Percentiles rank a stretch among this genome's conserved stretches.
phyloP scores from a whole-genome alignment of 2,113 vertebrate genomes.

The Hydrolagus affinis region DNA sequence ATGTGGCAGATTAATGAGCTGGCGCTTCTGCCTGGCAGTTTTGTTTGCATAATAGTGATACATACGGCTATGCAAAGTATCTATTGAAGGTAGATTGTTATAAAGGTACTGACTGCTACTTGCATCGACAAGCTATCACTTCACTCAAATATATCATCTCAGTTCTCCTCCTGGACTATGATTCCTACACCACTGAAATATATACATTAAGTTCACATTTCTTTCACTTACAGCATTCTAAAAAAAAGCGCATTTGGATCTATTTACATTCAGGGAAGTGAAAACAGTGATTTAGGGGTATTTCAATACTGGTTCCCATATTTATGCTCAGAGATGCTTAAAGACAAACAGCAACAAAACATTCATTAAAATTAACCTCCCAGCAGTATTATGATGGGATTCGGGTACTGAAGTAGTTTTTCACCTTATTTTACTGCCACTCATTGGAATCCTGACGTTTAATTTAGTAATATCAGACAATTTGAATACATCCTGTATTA shows the following conservation, averaged over 20 bases:
- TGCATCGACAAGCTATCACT: neutral
- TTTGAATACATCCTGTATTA: too few relatives aligned
- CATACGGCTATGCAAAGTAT: neutral
- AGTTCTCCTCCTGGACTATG: neutral
- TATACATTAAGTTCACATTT: neutral
- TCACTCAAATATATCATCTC: neutral
- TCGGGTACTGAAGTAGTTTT: neutral
- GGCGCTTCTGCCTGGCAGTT: slow-evolving; percentile 11
- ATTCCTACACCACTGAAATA: neutral
- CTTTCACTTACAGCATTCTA: neutral
- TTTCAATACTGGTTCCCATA: neutral
- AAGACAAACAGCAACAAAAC: neutral
- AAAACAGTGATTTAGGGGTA: neutral
- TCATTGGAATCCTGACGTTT: neutral
- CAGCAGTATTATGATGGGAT: neutral
- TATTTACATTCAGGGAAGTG: neutral
- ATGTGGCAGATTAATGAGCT: neutral
- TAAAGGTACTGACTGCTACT: neutral
- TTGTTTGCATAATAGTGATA: neutral
- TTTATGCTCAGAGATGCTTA: neutral
- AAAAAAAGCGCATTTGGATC: neutral
- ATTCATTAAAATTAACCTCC: neutral
- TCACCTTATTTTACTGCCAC: neutral
- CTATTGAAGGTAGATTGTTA: neutral
- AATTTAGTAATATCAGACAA: neutral